These are phyloP conservation scores for Oryctes rhinoceros DNA, from an alignment of 1,140 invertebrate species.

Conservation along the genomic window DNA sequence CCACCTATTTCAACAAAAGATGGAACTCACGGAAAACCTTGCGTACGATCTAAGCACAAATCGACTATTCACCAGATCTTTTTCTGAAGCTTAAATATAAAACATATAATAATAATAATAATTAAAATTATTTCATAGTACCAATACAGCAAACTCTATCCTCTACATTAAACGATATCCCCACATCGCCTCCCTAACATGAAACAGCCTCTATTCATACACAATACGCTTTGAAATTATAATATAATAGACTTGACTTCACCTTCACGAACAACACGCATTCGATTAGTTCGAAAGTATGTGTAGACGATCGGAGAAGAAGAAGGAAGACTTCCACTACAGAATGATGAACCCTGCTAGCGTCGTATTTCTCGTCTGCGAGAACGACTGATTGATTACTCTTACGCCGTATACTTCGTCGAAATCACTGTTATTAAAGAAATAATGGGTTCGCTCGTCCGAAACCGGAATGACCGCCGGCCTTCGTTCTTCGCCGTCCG, in stretches of 20 bases:
- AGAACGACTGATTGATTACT: constrained; percentile 1
- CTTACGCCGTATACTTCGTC: constrained; percentile 8
- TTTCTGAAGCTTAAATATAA: no score
- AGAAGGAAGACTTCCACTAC: background rate
- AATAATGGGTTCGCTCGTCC: constrained; percentile 24
- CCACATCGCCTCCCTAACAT: no score
- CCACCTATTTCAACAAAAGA: no score
- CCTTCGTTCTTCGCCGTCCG: background rate
- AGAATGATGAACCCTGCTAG: constrained; percentile 5
- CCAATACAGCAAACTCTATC: background rate
- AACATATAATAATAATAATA: no score
- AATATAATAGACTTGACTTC: constrained; percentile 5
- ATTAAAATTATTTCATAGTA: background rate
- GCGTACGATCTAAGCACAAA: no score
- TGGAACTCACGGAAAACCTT: no score
- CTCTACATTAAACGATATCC: no score
- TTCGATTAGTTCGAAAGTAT: background rate
- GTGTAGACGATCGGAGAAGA: background rate
- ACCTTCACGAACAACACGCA: background rate
- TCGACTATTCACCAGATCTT: no score
- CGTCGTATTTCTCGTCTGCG: background rate
- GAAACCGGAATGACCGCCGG: constrained; percentile 13
- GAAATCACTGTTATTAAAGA: constrained; percentile 36
- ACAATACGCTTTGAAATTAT: background rate
- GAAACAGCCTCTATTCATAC: background rate